A percentile compares a stretch with the other conserved stretches of the same genome.
Evolutionary conservation across 2,113 vertebrate genomes (phyloP).

Genomic region (Crotalus tigris): DNA sequence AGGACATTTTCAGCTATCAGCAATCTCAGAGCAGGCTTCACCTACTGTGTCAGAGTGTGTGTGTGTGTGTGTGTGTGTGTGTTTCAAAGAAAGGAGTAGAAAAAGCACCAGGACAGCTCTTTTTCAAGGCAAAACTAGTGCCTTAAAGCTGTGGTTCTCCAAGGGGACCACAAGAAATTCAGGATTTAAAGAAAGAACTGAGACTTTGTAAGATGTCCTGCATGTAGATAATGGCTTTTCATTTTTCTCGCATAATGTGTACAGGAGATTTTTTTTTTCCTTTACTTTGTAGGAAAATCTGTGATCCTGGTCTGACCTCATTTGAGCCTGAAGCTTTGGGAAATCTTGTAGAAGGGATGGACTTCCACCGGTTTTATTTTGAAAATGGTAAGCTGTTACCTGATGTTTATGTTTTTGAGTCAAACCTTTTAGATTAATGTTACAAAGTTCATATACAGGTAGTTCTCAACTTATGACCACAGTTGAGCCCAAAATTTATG

Average conservation of each 20-base stretch:
- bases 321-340: conserved; percentile 97
- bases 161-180: not conserved
- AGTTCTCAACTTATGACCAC: not conserved
- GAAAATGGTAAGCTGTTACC: conserved; percentile 81
- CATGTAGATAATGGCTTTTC: not conserved
- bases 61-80: not conserved
- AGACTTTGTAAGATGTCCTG: not conserved
- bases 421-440: not conserved
- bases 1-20: not conserved
- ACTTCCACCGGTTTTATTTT: conserved; percentile 98
- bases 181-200: not conserved
- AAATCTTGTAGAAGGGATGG: conserved; percentile 95
- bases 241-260: not conserved
- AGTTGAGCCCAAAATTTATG: not conserved
- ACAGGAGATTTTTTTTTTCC: conserved; percentile 18
- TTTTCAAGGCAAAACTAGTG: not conserved
- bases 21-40: not conserved
- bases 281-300: conserved; percentile 84
- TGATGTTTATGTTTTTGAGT: not conserved
- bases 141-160: not conserved
- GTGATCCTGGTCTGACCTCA: conserved; percentile 93
- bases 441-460: not conserved
- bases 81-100: not conserved
- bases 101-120: not conserved
- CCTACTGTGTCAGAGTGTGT: not conserved